phyloP scores from a whole-genome alignment of 2,888 invertebrate species.

The Metallyticus violacea region DNA sequence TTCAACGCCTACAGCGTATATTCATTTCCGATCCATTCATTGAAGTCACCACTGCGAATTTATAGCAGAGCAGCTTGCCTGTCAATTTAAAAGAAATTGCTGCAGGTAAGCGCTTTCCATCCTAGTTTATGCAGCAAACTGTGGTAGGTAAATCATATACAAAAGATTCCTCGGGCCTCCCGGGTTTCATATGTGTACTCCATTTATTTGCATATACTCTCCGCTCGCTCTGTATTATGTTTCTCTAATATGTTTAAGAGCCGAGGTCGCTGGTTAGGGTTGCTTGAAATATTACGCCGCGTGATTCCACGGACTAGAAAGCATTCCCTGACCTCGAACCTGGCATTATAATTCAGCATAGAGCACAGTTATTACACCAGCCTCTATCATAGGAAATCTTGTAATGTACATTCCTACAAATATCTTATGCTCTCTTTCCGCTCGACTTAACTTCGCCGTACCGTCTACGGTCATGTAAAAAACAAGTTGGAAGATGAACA shows the following conservation, averaged over 20 bases:
- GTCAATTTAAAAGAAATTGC: not conserved
- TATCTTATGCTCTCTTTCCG: not conserved
- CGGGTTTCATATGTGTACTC: not conserved
- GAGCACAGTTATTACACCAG: not conserved
- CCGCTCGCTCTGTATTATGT: not conserved
- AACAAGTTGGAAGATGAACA: not conserved
- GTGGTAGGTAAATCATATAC: not conserved
- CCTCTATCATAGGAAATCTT: not conserved
- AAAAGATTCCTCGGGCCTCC: not conserved
- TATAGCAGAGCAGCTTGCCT: not conserved
- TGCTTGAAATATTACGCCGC: not conserved
- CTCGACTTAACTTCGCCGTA: not conserved
- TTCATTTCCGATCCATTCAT: not conserved
- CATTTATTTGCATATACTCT: not conserved
- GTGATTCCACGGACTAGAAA: not conserved
- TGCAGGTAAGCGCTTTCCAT: not conserved
- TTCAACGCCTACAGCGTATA: too few species aligned
- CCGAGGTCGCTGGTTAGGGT: not conserved
- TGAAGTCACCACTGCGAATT: not conserved
- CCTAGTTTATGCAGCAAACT: not conserved
- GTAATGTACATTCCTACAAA: not conserved
- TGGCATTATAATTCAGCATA: not conserved
- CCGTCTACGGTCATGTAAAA: not conserved
- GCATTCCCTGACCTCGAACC: not conserved
- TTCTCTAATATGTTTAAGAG: not conserved